Percentiles rank a stretch among this genome's conserved stretches.
Evolutionary conservation across 2,797 vertebrate species (phyloP).

Genomic region (Sebastes steindachneri): DNA sequence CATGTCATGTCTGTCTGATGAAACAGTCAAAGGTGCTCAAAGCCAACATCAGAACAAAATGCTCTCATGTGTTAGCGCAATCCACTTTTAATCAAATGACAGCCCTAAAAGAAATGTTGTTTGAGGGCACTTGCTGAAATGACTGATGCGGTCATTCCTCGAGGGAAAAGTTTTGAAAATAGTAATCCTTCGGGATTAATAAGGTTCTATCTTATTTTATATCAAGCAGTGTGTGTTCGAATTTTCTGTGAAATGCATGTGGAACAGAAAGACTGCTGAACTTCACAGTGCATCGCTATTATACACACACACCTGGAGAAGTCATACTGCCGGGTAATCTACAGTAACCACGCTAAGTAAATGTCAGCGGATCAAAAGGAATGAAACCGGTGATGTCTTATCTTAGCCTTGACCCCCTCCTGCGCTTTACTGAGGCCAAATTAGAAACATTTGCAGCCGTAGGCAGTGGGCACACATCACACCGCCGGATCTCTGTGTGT

Average conservation of each 20-base stretch:
- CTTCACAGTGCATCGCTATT: not conserved
- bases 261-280: not conserved
- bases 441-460: conserved; percentile 10
- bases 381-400: not conserved
- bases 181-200: too few relatives aligned
- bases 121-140: too few relatives aligned
- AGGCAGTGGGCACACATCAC: not conserved
- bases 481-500: not conserved
- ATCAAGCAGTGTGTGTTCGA: too few relatives aligned
- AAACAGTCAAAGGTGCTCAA: not conserved
- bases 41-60: not conserved
- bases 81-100: not conserved
- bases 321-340: not conserved
- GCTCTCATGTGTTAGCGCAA: not conserved
- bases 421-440: not conserved
- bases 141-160: too few relatives aligned
- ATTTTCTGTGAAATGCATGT: not conserved
- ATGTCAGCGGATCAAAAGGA: conserved; percentile 36
- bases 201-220: too few relatives aligned
- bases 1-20: not conserved
- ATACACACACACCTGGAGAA: not conserved
- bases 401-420: conserved; percentile 3
- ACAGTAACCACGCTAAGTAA: not conserved
- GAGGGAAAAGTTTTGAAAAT: too few relatives aligned
- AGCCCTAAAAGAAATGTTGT: too few relatives aligned